Conservation (phyloP, 2,113 vertebrate genomes). For the Pseudorectes ferrugineus region DNA sequence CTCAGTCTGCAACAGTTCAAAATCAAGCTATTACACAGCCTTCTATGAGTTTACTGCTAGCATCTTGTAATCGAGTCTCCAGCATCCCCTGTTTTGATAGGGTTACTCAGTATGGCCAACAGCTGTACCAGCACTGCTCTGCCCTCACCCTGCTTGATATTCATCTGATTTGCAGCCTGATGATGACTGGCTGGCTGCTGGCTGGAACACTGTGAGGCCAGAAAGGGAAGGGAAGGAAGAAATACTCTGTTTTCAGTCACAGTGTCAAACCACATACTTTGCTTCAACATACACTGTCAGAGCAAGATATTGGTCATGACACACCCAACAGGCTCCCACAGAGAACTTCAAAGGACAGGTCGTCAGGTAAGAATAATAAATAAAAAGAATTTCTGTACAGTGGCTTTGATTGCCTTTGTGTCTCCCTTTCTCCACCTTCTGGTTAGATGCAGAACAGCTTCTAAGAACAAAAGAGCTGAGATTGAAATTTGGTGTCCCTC, state of each 20-base stretch:
- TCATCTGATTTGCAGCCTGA: background rate
- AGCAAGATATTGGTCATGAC: background rate
- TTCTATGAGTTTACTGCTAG: background rate
- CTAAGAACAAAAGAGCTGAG: slow-evolving; percentile 22
- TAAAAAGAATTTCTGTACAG: background rate
- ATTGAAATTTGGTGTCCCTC: background rate
- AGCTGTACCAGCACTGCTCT: background rate
- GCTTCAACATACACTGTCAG: background rate
- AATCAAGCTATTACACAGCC: background rate
- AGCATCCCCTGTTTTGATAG: background rate
- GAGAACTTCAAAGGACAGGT: background rate
- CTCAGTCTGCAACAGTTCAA: background rate
- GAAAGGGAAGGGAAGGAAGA: background rate
- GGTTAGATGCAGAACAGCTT: background rate
- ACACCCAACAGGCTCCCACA: background rate
- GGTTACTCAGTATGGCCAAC: background rate
- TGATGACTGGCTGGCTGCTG: background rate
- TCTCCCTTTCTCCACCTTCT: slow-evolving; percentile 43
- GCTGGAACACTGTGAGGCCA: background rate
- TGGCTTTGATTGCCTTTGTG: background rate
- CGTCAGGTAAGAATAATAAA: background rate
- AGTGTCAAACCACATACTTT: background rate
- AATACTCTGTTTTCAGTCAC: background rate
- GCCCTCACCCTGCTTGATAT: background rate
- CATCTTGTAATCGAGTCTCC: background rate